Conservation (phyloP, 2,888 invertebrate genomes). For the Himalopsyche japonica region DNA sequence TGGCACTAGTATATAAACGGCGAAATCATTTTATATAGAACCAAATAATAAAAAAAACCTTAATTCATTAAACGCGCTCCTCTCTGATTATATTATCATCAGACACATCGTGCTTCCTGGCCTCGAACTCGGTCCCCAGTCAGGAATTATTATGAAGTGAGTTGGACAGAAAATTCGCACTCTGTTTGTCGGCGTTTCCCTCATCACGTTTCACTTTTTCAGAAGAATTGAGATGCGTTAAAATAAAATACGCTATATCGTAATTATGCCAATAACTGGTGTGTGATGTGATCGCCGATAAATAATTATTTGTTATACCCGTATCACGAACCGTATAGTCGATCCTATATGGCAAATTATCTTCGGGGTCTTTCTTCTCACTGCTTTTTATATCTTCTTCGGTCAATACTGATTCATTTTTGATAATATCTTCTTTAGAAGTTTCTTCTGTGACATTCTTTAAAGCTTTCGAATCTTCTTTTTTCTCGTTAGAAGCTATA, state of each 20-base stretch:
- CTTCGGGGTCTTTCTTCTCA: constrained; percentile 39
- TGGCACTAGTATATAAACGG: neutral
- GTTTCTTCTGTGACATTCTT: neutral
- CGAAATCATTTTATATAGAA: neutral
- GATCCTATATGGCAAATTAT: constrained; percentile 51
- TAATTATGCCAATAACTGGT: constrained; percentile 67
- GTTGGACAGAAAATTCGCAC: neutral
- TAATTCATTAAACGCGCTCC: neutral
- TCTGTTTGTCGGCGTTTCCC: neutral
- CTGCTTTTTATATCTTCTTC: neutral
- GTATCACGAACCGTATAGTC: constrained; percentile 64
- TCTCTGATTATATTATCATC: neutral
- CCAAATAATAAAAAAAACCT: neutral
- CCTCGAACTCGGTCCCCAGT: neutral
- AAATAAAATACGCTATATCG: constrained; percentile 66
- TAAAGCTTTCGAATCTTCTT: neutral
- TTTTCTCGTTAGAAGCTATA: neutral
- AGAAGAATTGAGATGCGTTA: constrained; percentile 54
- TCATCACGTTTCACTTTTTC: neutral
- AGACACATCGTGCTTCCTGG: neutral
- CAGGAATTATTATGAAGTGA: neutral
- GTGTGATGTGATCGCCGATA: constrained; percentile 65
- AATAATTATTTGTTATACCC: constrained; percentile 61
- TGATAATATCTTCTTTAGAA: neutral
- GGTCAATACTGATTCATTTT: neutral